These are phyloP conservation scores for Strigamia crassipes DNA, from an alignment of 2,888 invertebrate genomes.

Conservation along the genomic window DNA sequence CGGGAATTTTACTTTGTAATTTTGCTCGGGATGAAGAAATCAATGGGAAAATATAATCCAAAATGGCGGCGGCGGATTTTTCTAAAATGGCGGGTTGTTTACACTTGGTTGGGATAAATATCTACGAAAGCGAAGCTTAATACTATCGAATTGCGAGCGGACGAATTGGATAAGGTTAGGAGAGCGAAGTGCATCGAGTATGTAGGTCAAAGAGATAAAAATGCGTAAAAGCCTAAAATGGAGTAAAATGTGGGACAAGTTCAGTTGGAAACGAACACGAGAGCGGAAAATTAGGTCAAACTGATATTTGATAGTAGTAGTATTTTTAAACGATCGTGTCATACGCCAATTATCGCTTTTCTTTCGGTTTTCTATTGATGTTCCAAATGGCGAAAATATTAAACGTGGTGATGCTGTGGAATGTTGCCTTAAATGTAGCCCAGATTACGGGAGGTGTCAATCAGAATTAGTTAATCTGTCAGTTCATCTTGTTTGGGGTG, in stretches of 20 bases:
- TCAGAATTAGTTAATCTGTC: not conserved
- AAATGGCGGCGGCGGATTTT: too few relatives aligned
- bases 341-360: not conserved
- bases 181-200: constrained; percentile 31
- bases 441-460: not conserved
- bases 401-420: not conserved
- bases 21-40: not conserved
- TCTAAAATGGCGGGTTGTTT: not conserved
- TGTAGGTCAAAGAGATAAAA: constrained; percentile 26
- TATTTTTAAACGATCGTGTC: constrained; percentile 5
- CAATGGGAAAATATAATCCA: not conserved
- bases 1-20: not conserved
- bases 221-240: constrained; percentile 24
- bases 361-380: not conserved
- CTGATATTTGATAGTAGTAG: constrained; percentile 19
- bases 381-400: too few relatives aligned
- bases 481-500: not conserved
- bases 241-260: constrained; percentile 31
- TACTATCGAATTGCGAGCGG: constrained; percentile 4
- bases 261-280: constrained; percentile 1
- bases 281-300: constrained; percentile 23
- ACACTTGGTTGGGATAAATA: not conserved
- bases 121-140: constrained; percentile 16
- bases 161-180: constrained; percentile 31
- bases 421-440: not conserved